Evolutionary conservation across 2,888 invertebrate species (phyloP).

Genomic region (Pandemis corylana): DNA sequence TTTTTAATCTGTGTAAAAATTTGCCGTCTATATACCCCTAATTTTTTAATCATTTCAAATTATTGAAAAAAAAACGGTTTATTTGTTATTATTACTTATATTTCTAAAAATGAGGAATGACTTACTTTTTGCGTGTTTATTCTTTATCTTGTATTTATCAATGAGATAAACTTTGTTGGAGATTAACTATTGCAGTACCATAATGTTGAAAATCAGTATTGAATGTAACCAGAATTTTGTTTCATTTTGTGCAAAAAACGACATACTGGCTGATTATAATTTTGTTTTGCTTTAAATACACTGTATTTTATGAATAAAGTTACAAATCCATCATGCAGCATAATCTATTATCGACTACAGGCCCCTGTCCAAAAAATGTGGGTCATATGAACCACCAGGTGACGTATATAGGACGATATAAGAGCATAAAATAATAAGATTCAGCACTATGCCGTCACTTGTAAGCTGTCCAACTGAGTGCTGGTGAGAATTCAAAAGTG

Average conservation of each 20-base stretch:
- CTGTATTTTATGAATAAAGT: no score
- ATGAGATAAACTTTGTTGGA: neutral
- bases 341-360: no score
- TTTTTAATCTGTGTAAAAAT: neutral
- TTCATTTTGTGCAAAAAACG: neutral
- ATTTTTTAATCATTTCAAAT: neutral
- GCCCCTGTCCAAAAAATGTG: no score
- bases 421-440: no score
- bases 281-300: no score
- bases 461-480: no score
- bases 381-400: no score
- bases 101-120: neutral
- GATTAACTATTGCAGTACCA: neutral
- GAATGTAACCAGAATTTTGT: neutral
- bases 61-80: neutral
- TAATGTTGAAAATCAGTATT: neutral
- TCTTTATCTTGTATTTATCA: constrained; percentile 1
- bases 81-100: neutral
- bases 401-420: no score
- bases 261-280: no score
- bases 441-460: no score
- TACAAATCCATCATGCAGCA: no score
- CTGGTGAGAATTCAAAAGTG: no score
- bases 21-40: neutral
- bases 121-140: constrained; percentile 1